These are phyloP conservation scores for Pseudomyrmex cubaensis DNA, from an alignment of 1,140 invertebrate genomes.

Conservation along the genomic window DNA sequence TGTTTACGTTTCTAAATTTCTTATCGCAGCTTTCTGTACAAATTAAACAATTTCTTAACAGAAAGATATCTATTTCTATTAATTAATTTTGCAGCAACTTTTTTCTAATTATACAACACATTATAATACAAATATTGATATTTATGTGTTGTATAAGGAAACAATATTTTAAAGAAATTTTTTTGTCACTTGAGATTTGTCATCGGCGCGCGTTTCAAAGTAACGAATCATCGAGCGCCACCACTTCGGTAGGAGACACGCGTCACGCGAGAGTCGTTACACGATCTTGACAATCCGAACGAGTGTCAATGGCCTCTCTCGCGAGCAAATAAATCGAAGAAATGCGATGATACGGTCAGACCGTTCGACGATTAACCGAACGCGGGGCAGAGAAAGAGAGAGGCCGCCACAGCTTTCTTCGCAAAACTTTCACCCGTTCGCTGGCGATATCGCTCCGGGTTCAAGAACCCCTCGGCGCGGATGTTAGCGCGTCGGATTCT, in stretches of 20 bases:
- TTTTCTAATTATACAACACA: too few relatives aligned
- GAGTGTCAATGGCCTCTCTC: slow-evolving; percentile 75
- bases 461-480: slow-evolving; percentile 72
- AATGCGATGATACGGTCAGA: slow-evolving; percentile 48
- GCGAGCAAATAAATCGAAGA: slow-evolving; percentile 49
- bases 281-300: slow-evolving; percentile 72
- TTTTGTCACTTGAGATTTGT: neutral
- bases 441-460: slow-evolving; percentile 64
- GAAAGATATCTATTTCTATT: too few relatives aligned
- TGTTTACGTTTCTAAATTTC: too few relatives aligned
- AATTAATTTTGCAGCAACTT: too few relatives aligned
- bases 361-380: slow-evolving; percentile 50
- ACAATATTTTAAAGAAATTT: neutral
- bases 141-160: too few relatives aligned
- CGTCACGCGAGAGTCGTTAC: slow-evolving; percentile 50
- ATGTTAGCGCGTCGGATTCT: slow-evolving; percentile 13
- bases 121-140: too few relatives aligned
- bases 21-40: too few relatives aligned
- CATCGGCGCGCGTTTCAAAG: neutral
- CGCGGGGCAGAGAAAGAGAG: slow-evolving; percentile 15
- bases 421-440: slow-evolving; percentile 79
- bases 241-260: slow-evolving; percentile 7
- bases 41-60: too few relatives aligned
- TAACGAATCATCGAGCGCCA: slow-evolving; percentile 7
- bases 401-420: slow-evolving; percentile 77